These are phyloP conservation scores for Athene cunicularia DNA, from an alignment of 2,113 vertebrate genomes.

Conservation along the genomic window DNA sequence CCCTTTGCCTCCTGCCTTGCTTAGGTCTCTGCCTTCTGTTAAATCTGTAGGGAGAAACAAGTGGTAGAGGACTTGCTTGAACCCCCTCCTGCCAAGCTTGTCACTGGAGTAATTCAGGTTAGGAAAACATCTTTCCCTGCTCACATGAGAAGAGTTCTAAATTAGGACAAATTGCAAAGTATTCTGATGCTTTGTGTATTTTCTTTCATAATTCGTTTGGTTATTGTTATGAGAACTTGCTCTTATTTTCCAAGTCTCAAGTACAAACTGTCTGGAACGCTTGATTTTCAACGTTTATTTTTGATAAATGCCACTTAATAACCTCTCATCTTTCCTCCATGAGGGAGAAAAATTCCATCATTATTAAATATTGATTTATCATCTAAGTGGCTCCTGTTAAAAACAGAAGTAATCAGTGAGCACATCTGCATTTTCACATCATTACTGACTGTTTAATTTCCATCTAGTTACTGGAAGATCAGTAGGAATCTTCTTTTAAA, in stretches of 20 bases:
- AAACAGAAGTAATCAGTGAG: not conserved
- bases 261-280: not conserved
- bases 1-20: not conserved
- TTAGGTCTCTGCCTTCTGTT: not conserved
- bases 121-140: not conserved
- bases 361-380: slow-evolving; percentile 47
- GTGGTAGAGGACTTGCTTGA: not conserved
- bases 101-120: not conserved
- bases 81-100: not conserved
- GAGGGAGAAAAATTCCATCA: not conserved
- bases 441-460: not conserved
- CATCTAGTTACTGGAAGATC: not conserved
- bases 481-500: not conserved
- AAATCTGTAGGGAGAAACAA: not conserved
- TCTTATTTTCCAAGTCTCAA: not conserved
- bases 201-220: not conserved
- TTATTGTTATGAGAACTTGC: not conserved
- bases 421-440: not conserved
- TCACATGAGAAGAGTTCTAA: not conserved
- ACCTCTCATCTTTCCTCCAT: not conserved
- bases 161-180: not conserved
- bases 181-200: not conserved
- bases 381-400: not conserved
- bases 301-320: slow-evolving; percentile 46
- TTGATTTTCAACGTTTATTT: slow-evolving; percentile 31